A percentile compares a stretch with the other conserved stretches of the same genome.
Evolutionary conservation across 2,113 vertebrate species (phyloP).

Genomic region (Corythaixoides concolor): DNA sequence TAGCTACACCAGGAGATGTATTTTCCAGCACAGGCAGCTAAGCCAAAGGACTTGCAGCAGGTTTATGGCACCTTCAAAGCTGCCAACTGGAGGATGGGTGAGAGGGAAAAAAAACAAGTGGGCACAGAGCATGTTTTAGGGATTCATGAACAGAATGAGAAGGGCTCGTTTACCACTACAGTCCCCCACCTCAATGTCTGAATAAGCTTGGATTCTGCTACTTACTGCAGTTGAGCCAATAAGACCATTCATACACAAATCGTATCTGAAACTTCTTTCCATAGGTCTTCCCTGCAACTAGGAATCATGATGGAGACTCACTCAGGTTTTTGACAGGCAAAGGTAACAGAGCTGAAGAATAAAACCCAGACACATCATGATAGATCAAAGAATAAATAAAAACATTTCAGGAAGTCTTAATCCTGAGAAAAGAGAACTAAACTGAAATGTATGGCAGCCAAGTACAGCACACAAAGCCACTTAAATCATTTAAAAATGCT

Average conservation of each 20-base stretch:
- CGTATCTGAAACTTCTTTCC: not conserved
- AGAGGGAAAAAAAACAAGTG: not conserved
- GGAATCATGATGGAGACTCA: fast-evolving
- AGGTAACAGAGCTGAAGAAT: not conserved
- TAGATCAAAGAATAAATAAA: not conserved
- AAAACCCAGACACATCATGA: not conserved
- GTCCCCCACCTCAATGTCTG: not conserved
- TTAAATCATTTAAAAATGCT: not conserved
- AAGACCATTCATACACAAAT: not conserved
- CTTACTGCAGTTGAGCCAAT: not conserved
- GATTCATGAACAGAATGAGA: not conserved
- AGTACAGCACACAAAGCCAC: not conserved
- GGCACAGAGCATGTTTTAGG: not conserved
- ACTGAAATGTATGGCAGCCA: not conserved
- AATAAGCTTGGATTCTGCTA: not conserved
- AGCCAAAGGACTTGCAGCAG: not conserved
- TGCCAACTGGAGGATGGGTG: not conserved
- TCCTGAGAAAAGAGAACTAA: not conserved
- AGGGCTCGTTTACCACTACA: not conserved
- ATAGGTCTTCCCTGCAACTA: not conserved
- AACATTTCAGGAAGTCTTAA: not conserved
- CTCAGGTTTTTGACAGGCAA: not conserved
- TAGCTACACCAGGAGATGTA: not conserved
- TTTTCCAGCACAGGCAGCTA: not conserved
- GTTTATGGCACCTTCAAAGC: not conserved